Base-by-base conservation (phyloP, 1,140 invertebrate genomes). In the Apis laboriosa region DNA sequence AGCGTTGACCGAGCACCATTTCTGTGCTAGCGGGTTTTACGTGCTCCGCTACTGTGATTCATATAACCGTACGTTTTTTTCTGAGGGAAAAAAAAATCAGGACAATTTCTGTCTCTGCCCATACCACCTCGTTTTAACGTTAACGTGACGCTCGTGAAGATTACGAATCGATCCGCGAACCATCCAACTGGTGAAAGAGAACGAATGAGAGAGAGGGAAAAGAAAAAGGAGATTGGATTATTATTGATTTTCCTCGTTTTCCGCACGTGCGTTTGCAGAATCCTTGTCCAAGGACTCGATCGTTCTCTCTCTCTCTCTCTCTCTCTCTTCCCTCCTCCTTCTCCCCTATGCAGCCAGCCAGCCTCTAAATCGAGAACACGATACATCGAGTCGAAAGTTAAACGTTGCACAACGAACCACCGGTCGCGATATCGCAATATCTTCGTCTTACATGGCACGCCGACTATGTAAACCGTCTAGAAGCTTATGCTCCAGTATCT, bases 401-500 rank as follows among this genome's bases (percentile, higher is more conserved):
- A 87, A 84, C 64, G 82, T 92, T 92, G 90, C 91, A 92, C 88
- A 91, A 92, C 82, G 85, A 88, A 87, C 86, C 84, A 71, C 80
- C 71, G 84, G 79, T 88, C 83, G 90, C 86, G 83, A 85, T 91
- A 91, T 88, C 86, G 90, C 90, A 91, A 91, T 86, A 87, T 89
- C 86, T 89, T 88, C 88, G 87, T 86, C 83, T 88, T 84, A 84
- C 60, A 86, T 68, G 64, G 77, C 70, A 58, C 61, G 63, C 67
- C n/a, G 70, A 51, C 77, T 81, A 85, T 78, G 79, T 60, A 66
- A 76, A 84, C 68, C 28, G 73, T 84, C 60, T 49, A 77, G 75
- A 70, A 67, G 58, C 83, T 70, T 58, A 78, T 61, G 84, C 72
- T 87, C 67, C 66, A 82, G 68, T 87, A 85, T 87, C 63, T 61